Evolutionary conservation across 2,888 invertebrate species (phyloP), one percentile per base, ranked within the genome.

Genomic region (Glyphotaelius pellucidus): DNA sequence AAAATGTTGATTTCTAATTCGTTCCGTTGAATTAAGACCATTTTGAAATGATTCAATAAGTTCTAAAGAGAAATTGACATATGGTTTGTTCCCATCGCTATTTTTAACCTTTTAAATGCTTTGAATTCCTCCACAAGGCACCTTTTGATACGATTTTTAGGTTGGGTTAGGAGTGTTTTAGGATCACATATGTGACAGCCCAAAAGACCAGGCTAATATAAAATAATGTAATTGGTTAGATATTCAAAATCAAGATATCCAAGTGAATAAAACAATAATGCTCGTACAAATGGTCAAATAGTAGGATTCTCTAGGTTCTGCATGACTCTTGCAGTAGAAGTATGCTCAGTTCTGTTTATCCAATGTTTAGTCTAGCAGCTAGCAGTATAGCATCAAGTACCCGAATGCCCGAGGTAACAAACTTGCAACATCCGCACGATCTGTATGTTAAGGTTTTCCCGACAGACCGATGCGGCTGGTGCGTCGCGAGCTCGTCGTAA

Each of bases 341-440:
- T 15, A 67, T 31, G 31, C 15, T 35, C 25, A 67, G 52, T 52
- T 35, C 11, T 25, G 52, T 52, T 86, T 9, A n/a, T 86, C 38
- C 47, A 52, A 52, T n/a, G 31, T 67, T 67, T 67, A 67, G 67
- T 67, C 67, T 67, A 67, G 67, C 67, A 67, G 52, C 25, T 52
- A 52, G 52, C 52, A 1, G 87, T 79, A 90, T 90, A 90, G 84
- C 84, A 90, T 90, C 90, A 90, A 90, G 90, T 84, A 90, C 90
- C 90, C 90, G 90, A 90, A 90, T 84, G 14, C 32, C 19, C n/a
- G 90, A 25, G 52, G 83, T 15, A 19, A 14, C 35, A 9, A 25
- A 25, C n/a, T 84, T 52, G 84, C 52, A 90, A 90, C 87, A 90
- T 86, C 47, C 80, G 85, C 80, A 90, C 89, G 79, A 91, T 67